These are phyloP conservation scores for Lateolabrax maculatus DNA, from an alignment of 2,797 vertebrate species.

Conservation along the genomic window DNA sequence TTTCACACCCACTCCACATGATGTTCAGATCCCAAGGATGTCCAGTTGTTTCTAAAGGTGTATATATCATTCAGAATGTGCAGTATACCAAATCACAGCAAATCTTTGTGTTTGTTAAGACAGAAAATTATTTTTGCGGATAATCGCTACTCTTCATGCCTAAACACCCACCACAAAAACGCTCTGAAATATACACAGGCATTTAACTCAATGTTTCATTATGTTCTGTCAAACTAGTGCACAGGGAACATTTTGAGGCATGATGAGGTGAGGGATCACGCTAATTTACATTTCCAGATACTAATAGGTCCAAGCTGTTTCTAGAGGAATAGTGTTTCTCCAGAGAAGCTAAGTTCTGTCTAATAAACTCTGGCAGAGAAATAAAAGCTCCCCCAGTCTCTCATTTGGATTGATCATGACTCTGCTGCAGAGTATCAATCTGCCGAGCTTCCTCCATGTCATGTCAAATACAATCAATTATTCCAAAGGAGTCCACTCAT, in stretches of 20 bases:
- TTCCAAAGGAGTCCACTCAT: constrained; percentile 65
- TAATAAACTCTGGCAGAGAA: constrained; percentile 78
- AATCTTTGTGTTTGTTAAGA: constrained; percentile 54
- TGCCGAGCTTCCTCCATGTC: constrained; percentile 62
- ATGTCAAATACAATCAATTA: constrained; percentile 80
- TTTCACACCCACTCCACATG: constrained; percentile 50
- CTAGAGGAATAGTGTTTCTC: constrained; percentile 53
- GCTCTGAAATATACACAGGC: constrained; percentile 53
- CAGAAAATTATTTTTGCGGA: constrained; percentile 43
- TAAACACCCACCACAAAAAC: constrained; percentile 53
- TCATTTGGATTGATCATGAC: constrained; percentile 77
- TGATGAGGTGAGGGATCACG: constrained; percentile 74
- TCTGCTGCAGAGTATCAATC: constrained; percentile 62
- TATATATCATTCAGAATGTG: constrained; percentile 50
- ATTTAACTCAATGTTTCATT: constrained; percentile 65
- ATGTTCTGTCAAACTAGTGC: constrained; percentile 56
- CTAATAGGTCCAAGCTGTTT: constrained; percentile 75
- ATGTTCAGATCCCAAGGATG: constrained; percentile 36
- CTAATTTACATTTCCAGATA: constrained; percentile 71
- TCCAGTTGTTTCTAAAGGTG: constrained; percentile 36
- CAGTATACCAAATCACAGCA: constrained; percentile 38
- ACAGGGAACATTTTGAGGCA: constrained; percentile 61
- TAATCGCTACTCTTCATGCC: constrained; percentile 60
- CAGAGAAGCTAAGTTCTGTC: constrained; percentile 62
- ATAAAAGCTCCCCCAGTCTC: constrained; percentile 67